Evolutionary conservation across 1,140 invertebrate genomes (phyloP).

Genomic region (Himalopsyche phryganea): DNA sequence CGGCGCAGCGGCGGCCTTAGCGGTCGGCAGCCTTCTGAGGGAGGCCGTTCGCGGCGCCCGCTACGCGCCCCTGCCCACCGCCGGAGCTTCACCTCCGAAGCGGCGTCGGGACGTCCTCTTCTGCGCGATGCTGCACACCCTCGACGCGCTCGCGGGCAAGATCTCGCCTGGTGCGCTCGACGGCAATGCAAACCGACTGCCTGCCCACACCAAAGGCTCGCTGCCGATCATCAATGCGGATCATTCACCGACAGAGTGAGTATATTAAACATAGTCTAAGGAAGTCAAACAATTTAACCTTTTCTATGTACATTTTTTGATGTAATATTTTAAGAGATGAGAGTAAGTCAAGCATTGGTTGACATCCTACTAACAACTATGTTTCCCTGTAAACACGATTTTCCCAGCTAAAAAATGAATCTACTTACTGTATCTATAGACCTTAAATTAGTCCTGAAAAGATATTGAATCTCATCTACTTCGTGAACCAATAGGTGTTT

Average conservation of each 20-base stretch:
- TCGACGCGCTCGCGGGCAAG: constrained; percentile 76
- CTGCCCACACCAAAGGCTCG: constrained; percentile 35
- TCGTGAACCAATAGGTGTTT: no score
- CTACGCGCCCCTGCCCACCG: constrained; percentile 33
- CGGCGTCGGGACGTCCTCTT: constrained; percentile 40
- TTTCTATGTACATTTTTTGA: no score
- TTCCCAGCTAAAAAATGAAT: no score
- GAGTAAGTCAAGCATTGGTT: no score
- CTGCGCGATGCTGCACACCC: constrained; percentile 68
- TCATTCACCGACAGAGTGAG: constrained; percentile 36
- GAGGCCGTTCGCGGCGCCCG: constrained; percentile 12
- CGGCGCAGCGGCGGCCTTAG: constrained; percentile 27
- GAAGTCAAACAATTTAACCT: no score
- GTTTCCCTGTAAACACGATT: no score
- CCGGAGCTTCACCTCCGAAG: constrained; percentile 38
- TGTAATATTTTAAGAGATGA: no score
- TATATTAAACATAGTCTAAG: constrained; percentile 4
- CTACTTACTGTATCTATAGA: no score
- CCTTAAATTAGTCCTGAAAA: no score
- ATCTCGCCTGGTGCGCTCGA: constrained; percentile 68
- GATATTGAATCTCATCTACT: no score
- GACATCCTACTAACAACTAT: not conserved
- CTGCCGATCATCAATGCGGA: constrained; percentile 44
- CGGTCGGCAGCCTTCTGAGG: constrained; percentile 24
- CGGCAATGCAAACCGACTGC: constrained; percentile 56